Evolutionary conservation across 2,113 vertebrate species (phyloP), one percentile per base, ranked within the genome.

Genomic region (Alligator mississippiensis): DNA sequence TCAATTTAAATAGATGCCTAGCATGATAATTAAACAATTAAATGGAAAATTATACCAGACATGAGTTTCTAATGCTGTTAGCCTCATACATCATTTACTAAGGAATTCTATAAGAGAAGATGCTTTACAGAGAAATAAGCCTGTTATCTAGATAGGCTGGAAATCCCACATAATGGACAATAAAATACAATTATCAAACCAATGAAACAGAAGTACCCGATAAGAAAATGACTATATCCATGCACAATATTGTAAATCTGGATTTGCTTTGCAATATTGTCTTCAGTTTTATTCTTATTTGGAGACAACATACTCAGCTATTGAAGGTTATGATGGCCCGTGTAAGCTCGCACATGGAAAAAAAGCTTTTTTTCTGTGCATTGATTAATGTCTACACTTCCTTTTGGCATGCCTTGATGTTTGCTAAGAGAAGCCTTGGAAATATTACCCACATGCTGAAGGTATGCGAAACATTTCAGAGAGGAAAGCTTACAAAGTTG

Each of bases 381-480:
- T 85, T 89, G 80, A 91, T 96, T 74, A 21, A 9, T 87, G 68
- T 75, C 74, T 85, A 64, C 80, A 85, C 81, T 6, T 79, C 86
- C 58, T 82, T 55, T 19, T n/a, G 75, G 78, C 80, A 88, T 94
- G 83, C 66, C 77, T 6, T 93, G 90, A 94, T 91, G 90, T 96
- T 96, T 93, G 63, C 60, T 90, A 79, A 87, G 87, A 54, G 82
- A 85, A 94, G 77, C 61, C 61, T 95, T 12, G 57, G 30, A 94
- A 93, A 95, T 80, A 90, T 92, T 84, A 95, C 77, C 82, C 77
- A 86, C 0, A 0, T 77, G 92, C 86, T 74, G 77, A 57, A 93
- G 80, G 84, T 63, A n/a, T 89, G 93, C 22, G 85, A 93, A 93
- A 81, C 81, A 88, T 87, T 94, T 92, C 90, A 90, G 68, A 93